Percentiles rank a stretch among this genome's conserved stretches.
Conservation (phyloP, 2,113 vertebrate genomes). For the Elgaria multicarinata region DNA sequence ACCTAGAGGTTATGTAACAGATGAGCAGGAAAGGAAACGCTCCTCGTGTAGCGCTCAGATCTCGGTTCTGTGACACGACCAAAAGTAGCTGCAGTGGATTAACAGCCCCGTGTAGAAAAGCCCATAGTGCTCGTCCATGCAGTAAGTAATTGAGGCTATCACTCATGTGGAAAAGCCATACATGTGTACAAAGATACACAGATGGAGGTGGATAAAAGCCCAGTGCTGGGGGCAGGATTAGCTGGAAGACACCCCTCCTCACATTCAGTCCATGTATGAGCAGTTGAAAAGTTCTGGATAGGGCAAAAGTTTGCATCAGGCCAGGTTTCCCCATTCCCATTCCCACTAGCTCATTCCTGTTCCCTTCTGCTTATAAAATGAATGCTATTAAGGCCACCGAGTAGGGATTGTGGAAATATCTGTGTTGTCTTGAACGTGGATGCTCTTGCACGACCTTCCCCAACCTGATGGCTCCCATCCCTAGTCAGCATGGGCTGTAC, state of each 20-base stretch:
- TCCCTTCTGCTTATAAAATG: neutral
- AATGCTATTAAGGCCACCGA: neutral
- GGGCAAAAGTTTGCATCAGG: neutral
- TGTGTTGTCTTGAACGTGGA: neutral
- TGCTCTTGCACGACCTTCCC: neutral
- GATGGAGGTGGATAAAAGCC: neutral
- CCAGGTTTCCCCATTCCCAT: neutral
- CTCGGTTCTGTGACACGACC: no score
- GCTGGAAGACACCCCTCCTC: neutral
- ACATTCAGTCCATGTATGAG: neutral
- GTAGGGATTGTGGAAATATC: neutral
- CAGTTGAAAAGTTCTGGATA: neutral
- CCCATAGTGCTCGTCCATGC: no score
- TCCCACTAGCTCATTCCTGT: neutral
- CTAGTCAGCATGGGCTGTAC: no score
- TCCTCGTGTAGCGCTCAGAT: no score
- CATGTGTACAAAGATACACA: no score
- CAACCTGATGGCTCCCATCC: no score
- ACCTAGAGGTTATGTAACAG: no score
- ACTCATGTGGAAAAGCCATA: neutral
- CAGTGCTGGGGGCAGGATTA: no score
- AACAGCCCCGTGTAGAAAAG: no score
- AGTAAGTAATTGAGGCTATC: no score
- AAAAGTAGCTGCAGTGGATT: no score
- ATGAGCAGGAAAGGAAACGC: no score